Conservation (phyloP, 2,113 vertebrate species). For the Neodontobutis hainanensis region DNA sequence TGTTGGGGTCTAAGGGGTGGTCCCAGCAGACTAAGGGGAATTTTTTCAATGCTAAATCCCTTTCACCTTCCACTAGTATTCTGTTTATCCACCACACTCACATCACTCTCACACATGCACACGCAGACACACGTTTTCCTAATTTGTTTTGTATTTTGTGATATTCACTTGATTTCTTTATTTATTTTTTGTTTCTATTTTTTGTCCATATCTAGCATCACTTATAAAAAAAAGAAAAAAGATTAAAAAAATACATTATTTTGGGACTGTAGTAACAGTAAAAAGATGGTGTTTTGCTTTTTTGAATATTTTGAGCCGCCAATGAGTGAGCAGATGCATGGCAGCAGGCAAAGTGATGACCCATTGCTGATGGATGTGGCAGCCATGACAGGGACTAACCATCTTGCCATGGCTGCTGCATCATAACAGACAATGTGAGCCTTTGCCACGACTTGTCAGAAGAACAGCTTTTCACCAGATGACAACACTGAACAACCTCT, state of each 20-base stretch:
- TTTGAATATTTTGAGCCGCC: conserved; percentile 62
- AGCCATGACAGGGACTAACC: conserved; percentile 55
- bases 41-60: no score
- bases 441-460: conserved; percentile 9
- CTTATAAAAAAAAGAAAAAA: conserved; percentile 1
- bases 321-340: conserved; percentile 62
- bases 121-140: no score
- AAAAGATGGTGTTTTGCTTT: conserved; percentile 43
- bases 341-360: conserved; percentile 67
- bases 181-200: no score
- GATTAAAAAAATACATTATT: not conserved
- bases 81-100: no score
- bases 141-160: no score
- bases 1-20: no score
- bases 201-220: no score
- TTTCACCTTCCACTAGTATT: no score
- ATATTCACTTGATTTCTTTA: no score
- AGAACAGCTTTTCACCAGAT: conserved; percentile 12
- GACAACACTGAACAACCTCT: conserved; percentile 19
- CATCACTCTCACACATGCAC: no score
- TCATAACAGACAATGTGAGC: conserved; percentile 50
- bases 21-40: no score
- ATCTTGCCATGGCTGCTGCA: conserved; percentile 37
- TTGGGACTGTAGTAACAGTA: conserved; percentile 7
- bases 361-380: conserved; percentile 71